Conservation (phyloP, 1,140 invertebrate genomes). For the Aphelenchoides fujianensis region DNA sequence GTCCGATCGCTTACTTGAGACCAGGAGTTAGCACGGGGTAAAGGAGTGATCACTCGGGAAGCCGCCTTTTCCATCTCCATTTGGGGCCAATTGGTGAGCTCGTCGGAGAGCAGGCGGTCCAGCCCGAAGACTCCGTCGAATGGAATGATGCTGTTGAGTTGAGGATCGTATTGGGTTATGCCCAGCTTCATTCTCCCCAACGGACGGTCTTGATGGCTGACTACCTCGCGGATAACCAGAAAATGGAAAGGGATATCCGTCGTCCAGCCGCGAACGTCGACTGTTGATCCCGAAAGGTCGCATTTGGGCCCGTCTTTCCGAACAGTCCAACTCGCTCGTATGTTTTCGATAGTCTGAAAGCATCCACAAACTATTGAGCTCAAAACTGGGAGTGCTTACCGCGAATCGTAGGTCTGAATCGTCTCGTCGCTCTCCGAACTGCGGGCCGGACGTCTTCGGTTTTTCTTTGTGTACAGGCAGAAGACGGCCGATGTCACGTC, state of each 20-base stretch:
- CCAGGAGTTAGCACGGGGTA: background rate
- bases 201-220: background rate
- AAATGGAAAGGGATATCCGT: too few relatives aligned
- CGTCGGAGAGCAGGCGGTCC: background rate
- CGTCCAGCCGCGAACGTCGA: too few relatives aligned
- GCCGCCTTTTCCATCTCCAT: background rate
- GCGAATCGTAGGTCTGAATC: background rate
- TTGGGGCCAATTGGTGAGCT: conserved; percentile 1
- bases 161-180: background rate
- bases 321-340: background rate
- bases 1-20: too few relatives aligned
- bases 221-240: background rate
- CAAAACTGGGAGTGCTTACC: background rate
- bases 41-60: background rate
- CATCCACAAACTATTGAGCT: background rate
- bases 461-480: background rate
- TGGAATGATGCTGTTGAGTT: background rate
- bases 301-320: too few relatives aligned
- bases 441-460: background rate
- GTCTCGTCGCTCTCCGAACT: background rate
- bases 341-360: background rate
- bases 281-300: too few relatives aligned
- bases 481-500: background rate
- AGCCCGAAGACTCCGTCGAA: conserved; percentile 7
- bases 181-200: background rate